Conservation (phyloP, 2,888 invertebrate genomes). For the Listrodromus nycthemerus region DNA sequence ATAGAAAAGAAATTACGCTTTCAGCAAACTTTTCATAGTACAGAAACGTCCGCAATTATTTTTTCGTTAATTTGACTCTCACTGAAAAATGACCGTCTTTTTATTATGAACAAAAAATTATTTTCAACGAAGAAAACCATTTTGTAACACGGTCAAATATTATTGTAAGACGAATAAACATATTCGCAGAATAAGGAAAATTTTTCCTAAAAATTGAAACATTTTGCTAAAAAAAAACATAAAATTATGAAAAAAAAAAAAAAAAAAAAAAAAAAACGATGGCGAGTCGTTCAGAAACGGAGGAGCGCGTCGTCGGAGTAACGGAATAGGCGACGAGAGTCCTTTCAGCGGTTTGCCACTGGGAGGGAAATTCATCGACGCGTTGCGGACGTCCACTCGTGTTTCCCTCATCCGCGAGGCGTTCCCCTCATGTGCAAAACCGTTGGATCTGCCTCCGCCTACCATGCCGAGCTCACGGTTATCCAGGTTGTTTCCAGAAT, state of each 20-base stretch:
- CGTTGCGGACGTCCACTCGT: not conserved
- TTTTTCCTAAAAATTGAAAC: too few relatives aligned
- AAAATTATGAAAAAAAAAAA: too few relatives aligned
- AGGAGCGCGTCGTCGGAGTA: not conserved
- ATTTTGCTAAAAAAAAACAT: too few relatives aligned
- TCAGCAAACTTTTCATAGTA: not conserved
- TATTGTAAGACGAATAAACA: too few relatives aligned
- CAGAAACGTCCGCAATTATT: not conserved
- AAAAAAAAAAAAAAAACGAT: too few relatives aligned
- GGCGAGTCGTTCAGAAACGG: not conserved
- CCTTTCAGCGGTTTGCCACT: not conserved
- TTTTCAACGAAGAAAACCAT: too few relatives aligned
- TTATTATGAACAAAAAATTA: too few relatives aligned
- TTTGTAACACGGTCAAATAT: too few relatives aligned
- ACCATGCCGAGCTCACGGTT: not conserved
- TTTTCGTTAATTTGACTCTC: not conserved
- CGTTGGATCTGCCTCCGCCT: not conserved
- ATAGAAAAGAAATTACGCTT: not conserved
- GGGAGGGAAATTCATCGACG: not conserved
- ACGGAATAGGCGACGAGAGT: not conserved
- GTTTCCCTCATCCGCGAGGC: not conserved
- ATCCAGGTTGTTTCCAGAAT: constrained; percentile 9
- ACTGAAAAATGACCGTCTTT: not conserved
- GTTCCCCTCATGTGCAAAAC: too few relatives aligned
- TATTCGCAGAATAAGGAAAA: too few relatives aligned